phyloP scores from a whole-genome alignment of 2,888 invertebrate species.

The Leptinotarsa tumamoca region DNA sequence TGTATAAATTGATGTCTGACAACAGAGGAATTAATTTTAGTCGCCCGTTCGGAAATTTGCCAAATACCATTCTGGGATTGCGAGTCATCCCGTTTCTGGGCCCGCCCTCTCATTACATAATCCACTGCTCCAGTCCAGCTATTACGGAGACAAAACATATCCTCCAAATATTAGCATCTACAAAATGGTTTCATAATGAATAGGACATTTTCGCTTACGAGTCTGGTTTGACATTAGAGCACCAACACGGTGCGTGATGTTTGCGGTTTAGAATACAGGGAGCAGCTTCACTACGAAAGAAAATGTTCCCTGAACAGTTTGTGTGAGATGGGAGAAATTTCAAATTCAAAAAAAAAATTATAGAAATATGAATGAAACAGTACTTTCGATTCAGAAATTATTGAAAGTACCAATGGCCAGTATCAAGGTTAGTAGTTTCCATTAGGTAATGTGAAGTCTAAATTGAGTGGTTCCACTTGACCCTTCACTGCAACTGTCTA shows the following conservation, averaged over 20 bases:
- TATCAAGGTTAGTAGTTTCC: no score
- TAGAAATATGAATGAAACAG: no score
- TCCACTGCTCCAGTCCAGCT: slow-evolving; percentile 50
- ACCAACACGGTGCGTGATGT: slow-evolving; percentile 21
- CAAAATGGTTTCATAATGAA: slow-evolving; percentile 52
- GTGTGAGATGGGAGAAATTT: no score
- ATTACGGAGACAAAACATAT: slow-evolving; percentile 55
- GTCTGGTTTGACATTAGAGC: slow-evolving; percentile 23
- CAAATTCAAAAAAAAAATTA: no score
- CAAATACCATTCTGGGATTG: slow-evolving; percentile 63
- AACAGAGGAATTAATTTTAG: slow-evolving; percentile 66
- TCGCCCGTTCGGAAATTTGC: slow-evolving; percentile 65
- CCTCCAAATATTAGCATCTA: slow-evolving; percentile 56
- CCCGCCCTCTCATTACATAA: slow-evolving; percentile 56
- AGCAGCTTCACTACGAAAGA: not conserved
- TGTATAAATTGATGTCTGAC: slow-evolving; percentile 65
- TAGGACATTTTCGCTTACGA: slow-evolving; percentile 41
- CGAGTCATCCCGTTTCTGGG: slow-evolving; percentile 51
- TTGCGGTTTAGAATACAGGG: not conserved
- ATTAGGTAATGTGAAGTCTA: no score
- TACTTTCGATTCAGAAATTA: no score
- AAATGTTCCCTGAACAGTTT: not conserved
- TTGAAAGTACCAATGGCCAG: no score
- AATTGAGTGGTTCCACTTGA: no score
- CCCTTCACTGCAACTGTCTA: no score